phyloP scores from a whole-genome alignment of 37 sponge, comb jelly and placozoan genomes.

The Chondrilla cf. caribensis region DNA sequence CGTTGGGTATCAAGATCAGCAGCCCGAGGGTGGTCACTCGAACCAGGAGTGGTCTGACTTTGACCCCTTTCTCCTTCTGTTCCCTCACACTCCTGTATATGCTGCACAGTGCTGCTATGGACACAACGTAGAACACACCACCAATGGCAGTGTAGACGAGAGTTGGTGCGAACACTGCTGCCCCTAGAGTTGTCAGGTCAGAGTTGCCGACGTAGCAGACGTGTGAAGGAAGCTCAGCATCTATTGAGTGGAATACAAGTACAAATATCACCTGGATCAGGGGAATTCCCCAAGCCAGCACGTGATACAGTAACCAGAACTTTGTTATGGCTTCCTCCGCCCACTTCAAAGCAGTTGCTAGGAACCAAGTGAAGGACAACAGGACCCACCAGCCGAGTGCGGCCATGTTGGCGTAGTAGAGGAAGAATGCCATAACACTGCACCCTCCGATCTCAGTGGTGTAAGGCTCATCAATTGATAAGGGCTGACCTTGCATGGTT shows the following conservation, averaged over 20 bases:
- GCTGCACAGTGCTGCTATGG: slow-evolving; percentile 59
- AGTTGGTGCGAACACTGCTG: slow-evolving; percentile 70
- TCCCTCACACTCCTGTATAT: slow-evolving; percentile 47
- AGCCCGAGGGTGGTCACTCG: slow-evolving; percentile 70
- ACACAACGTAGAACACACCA: slow-evolving; percentile 56
- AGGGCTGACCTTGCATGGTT: slow-evolving; percentile 49
- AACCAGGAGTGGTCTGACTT: slow-evolving; percentile 69
- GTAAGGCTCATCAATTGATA: background rate
- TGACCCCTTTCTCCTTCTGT: slow-evolving; percentile 44
- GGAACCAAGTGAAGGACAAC: slow-evolving; percentile 89
- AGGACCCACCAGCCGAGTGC: slow-evolving; percentile 83
- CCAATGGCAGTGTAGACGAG: slow-evolving; percentile 55
- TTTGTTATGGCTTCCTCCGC: slow-evolving; percentile 85
- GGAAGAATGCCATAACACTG: slow-evolving; percentile 56
- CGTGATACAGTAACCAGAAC: slow-evolving; percentile 79
- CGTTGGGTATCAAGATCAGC: slow-evolving; percentile 72
- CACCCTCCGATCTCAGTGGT: slow-evolving; percentile 55
- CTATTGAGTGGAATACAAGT: slow-evolving; percentile 59
- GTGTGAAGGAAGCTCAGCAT: slow-evolving; percentile 79
- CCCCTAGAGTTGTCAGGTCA: slow-evolving; percentile 47
- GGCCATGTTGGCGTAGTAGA: slow-evolving; percentile 83
- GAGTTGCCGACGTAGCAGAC: slow-evolving; percentile 70
- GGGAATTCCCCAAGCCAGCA: slow-evolving; percentile 80
- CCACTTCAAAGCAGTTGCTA: slow-evolving; percentile 93
- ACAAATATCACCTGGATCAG: slow-evolving; percentile 60